Conservation (phyloP, 2,113 vertebrate species). For the Orientallactaga bullata region DNA sequence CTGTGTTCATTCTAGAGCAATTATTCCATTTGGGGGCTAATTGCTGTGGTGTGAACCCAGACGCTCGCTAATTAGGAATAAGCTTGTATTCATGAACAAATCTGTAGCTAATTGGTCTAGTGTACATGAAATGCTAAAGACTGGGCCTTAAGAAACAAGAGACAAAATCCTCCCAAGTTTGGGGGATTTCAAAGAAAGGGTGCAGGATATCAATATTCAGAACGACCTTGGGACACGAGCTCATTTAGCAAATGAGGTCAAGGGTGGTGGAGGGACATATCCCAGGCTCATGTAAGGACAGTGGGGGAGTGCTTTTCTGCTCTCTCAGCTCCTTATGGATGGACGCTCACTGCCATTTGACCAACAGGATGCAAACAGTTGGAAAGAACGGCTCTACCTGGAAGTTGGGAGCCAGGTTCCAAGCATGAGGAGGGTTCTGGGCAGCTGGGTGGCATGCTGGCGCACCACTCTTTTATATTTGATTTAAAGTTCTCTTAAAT, state of each 20-base stretch:
- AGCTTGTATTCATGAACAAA: slow-evolving; percentile 51
- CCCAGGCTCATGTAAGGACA: background rate
- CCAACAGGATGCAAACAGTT: background rate
- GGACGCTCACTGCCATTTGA: background rate
- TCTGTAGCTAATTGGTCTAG: slow-evolving; percentile 57
- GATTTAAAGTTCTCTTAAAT: slow-evolving; percentile 29
- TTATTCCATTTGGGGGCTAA: slow-evolving; percentile 65
- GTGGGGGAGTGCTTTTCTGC: background rate
- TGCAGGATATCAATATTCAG: background rate
- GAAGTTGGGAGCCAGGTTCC: background rate
- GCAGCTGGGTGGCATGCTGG: too few species aligned
- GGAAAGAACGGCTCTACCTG: background rate
- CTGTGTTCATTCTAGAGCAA: slow-evolving; percentile 48
- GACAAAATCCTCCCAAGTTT: background rate
- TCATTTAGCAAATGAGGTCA: background rate
- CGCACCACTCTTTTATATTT: rapidly evolving
- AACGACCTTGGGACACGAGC: background rate
- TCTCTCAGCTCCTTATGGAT: background rate
- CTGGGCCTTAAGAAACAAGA: background rate
- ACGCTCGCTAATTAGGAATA: slow-evolving; percentile 69
- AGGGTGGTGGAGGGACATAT: background rate
- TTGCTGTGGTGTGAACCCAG: slow-evolving; percentile 63
- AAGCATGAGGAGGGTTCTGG: background rate
- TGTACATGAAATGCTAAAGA: slow-evolving; percentile 38
- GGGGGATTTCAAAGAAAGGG: background rate